phyloP scores from a whole-genome alignment of 2,888 invertebrate species.

The Lasius fuliginosus region DNA sequence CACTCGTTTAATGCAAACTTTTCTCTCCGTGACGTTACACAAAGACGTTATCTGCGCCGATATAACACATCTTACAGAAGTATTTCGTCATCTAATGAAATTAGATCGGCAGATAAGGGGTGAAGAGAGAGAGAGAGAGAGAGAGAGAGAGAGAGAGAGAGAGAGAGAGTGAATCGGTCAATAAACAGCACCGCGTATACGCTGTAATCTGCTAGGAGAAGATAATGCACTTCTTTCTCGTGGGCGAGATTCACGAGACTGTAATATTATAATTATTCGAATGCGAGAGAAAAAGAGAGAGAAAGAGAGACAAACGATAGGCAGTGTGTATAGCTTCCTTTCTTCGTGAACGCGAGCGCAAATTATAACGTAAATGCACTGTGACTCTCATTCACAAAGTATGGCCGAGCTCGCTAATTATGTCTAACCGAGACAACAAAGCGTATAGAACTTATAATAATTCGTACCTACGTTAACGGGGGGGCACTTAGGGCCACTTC shows the following conservation, averaged over 20 bases:
- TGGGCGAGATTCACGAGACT: background rate
- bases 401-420: constrained; percentile 12
- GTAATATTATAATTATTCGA: background rate
- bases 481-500: too few relatives aligned
- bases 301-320: background rate
- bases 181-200: constrained; percentile 1
- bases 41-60: background rate
- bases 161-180: background rate
- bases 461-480: constrained; percentile 20
- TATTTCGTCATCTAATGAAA: background rate
- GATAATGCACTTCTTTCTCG: background rate
- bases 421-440: background rate
- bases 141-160: background rate
- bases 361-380: background rate
- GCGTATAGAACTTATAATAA: background rate
- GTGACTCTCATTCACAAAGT: constrained; percentile 1
- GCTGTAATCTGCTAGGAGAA: background rate
- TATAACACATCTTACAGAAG: background rate
- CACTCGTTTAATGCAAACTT: background rate
- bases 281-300: too few relatives aligned
- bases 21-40: background rate
- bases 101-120: constrained; percentile 14
- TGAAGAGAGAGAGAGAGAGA: background rate
- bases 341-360: background rate
- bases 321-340: background rate